Base-by-base conservation (phyloP, 2,113 vertebrate species). In the Noctilio leporinus region DNA sequence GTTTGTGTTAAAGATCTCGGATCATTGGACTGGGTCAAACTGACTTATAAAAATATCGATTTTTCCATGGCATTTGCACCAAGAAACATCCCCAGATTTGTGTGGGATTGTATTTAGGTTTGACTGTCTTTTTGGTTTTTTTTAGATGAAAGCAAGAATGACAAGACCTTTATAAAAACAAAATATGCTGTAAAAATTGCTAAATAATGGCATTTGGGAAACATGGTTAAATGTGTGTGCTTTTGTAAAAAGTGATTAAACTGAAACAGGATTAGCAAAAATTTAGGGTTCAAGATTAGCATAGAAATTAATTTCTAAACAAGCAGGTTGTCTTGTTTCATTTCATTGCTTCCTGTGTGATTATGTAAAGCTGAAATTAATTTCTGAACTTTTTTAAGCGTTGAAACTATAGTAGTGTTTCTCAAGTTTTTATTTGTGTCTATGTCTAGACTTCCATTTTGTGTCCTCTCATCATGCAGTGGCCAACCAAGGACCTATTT, bases 231-330 rank as follows among this genome's bases (percentile, higher is more conserved):
- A 81, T 62, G 85, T 69, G 85, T 96, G 64, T 84, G 14, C 86
- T 96, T 97, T 91, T 95, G 92, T 95, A 78, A 95, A 97, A 97
- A 87, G 40, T 89, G 92, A 97, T 96, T 97, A 97, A 97, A 97
- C 90, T 94, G 38, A 96, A 93, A 87, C 19, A 97, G 95, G 81
- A 97, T 92, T 95, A 96, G 57, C 86, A 96, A 94, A 96, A 95
- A 65, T 86, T 91, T 95, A 96, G 70, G 86, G 94, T 93, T 95
- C 93, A 95, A 92, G 55, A 97, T 97, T 96, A 97, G 92, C 88
- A 97, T 94, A 97, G 96, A 97, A 97, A 97, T 97, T 96, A 85
- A 89, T 97, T 97, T 98, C 87, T 72, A 65, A 96, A 94, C 53
- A 96, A 95, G 82, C 82, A 97, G 73, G 5, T 95, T 93, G 82